phyloP scores from a whole-genome alignment of 2,888 invertebrate genomes.

The Caenorhabditis parvicauda region DNA sequence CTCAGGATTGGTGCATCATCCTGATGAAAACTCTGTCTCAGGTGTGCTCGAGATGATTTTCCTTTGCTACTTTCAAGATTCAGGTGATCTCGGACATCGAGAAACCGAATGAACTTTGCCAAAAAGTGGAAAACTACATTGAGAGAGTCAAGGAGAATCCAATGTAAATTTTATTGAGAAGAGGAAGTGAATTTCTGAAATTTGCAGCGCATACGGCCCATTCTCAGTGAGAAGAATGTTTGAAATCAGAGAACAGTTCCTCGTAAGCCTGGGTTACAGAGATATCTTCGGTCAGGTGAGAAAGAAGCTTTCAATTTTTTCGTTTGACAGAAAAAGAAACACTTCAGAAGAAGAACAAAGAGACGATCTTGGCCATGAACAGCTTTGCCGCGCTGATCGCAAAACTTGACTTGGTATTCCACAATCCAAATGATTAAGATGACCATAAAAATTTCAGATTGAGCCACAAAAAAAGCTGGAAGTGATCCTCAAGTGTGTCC shows the following conservation, averaged over 20 bases:
- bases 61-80: too few relatives aligned
- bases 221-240: conserved; percentile 84
- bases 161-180: conserved; percentile 52
- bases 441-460: neutral
- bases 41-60: too few relatives aligned
- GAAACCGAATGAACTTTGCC: too few relatives aligned
- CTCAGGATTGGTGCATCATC: too few relatives aligned
- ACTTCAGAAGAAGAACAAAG: conserved; percentile 64
- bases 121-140: too few relatives aligned
- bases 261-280: conserved; percentile 85
- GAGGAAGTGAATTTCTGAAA: neutral
- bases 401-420: conserved; percentile 66
- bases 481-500: conserved; percentile 14
- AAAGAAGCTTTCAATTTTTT: too few relatives aligned
- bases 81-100: too few relatives aligned
- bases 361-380: conserved; percentile 79
- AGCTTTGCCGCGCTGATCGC: conserved; percentile 74
- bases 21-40: too few relatives aligned
- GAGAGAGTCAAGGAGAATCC: conserved; percentile 79
- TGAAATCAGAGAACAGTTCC: conserved; percentile 85
- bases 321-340: too few relatives aligned
- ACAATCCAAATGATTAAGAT: neutral
- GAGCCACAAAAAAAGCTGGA: too few relatives aligned
- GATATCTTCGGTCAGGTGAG: conserved; percentile 74
- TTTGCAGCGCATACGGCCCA: conserved; percentile 73